A percentile compares a stretch with the other conserved stretches of the same genome.
These are phyloP conservation scores for Lamellibrachia luymesi DNA, from an alignment of 1,140 invertebrate genomes.

Conservation along the genomic window DNA sequence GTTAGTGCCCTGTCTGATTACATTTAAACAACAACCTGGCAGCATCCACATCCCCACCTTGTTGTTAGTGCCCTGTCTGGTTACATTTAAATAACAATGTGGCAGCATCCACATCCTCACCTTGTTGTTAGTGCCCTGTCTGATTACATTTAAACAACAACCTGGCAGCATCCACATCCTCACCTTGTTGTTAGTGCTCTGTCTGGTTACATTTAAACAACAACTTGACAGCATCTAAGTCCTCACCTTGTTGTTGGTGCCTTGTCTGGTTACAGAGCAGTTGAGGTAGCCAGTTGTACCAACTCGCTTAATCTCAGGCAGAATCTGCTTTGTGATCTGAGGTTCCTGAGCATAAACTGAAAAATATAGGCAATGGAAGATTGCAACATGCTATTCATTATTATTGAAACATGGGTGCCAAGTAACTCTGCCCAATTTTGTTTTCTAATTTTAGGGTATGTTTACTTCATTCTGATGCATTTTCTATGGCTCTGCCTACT, in stretches of 20 bases:
- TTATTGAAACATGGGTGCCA: background rate
- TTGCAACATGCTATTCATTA: background rate
- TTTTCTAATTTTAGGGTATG: no score
- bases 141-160: no score
- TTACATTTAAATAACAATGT: no score
- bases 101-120: no score
- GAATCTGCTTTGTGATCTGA: slow-evolving; percentile 44
- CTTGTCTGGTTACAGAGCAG: slow-evolving; percentile 41
- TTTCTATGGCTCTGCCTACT: no score
- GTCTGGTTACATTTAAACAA: slow-evolving; percentile 29
- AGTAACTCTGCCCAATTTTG: no score
- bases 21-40: no score
- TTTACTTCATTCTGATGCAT: no score
- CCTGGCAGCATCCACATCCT: background rate
- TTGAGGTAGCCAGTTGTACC: slow-evolving; percentile 43
- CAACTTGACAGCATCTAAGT: background rate
- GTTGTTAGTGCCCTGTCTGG: no score
- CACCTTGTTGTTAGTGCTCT: slow-evolving; percentile 8
- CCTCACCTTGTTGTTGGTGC: slow-evolving; percentile 23
- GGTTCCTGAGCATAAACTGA: slow-evolving; percentile 40
- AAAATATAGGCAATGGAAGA: slow-evolving; percentile 20
- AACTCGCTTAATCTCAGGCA: slow-evolving; percentile 44
- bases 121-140: no score
- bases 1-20: no score
- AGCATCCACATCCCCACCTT: no score